Evolutionary conservation across 1,140 invertebrate species (phyloP).

Genomic region (Formica selysi): DNA sequence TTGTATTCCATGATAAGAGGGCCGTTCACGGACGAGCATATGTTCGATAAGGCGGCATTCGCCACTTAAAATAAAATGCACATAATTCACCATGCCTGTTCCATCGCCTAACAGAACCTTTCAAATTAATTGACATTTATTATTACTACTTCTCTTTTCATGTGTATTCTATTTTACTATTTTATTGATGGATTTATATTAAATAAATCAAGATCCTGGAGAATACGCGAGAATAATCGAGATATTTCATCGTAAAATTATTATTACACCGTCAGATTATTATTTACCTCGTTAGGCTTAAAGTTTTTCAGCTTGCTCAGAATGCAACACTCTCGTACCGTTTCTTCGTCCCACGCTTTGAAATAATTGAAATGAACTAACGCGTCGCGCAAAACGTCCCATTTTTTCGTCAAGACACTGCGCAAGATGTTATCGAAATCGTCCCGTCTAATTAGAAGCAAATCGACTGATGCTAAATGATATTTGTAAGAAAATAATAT

Average conservation of each 20-base stretch:
- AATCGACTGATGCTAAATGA: constrained; percentile 85
- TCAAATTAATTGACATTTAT: constrained; percentile 47
- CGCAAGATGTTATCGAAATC: constrained; percentile 89
- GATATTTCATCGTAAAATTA: constrained; percentile 3
- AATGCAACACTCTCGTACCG: constrained; percentile 88
- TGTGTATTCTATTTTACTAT: constrained; percentile 38
- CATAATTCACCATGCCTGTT: constrained; percentile 88
- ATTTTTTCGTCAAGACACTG: constrained; percentile 87
- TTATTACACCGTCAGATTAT: background rate
- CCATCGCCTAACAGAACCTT: constrained; percentile 88
- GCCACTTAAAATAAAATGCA: constrained; percentile 89
- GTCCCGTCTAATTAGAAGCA: constrained; percentile 86
- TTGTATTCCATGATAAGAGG: constrained; percentile 79
- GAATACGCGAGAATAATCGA: constrained; percentile 14
- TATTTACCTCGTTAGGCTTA: constrained; percentile 85
- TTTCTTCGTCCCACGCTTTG: constrained; percentile 87
- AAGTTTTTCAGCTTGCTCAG: constrained; percentile 88
- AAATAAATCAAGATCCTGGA: background rate
- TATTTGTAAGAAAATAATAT: constrained; percentile 14
- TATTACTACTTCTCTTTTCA: constrained; percentile 15
- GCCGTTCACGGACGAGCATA: constrained; percentile 84
- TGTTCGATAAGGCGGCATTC: constrained; percentile 89
- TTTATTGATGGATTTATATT: constrained; percentile 16
- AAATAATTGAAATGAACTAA: constrained; percentile 89
- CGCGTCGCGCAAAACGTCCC: constrained; percentile 87